Base-by-base conservation (phyloP, 35 echinoderm and acorn worm species). In the Ptychodera flava region DNA sequence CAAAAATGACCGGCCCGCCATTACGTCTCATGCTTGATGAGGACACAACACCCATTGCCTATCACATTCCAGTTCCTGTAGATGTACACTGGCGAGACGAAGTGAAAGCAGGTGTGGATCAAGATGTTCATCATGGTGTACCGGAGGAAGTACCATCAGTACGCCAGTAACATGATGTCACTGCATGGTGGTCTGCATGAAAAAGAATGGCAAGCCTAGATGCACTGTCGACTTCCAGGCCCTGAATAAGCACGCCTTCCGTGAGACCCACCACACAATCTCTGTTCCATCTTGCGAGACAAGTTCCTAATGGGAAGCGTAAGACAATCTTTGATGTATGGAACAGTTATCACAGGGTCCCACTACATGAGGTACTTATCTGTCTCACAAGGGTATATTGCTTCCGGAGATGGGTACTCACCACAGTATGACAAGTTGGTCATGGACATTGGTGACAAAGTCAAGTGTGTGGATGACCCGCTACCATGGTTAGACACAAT, bases 391-490 rank as follows among this genome's bases (percentile, higher is more conserved):
- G 84, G 84, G 16, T 85, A 76, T 15, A 85, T 85, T 85, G 36
- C 84, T 45, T 85, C 84, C 29, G 84, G 84, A 1, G 84, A 85
- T 29, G 84, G 84, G 2, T 85, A 85, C 36, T 38, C 84, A 1
- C 38, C 36, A 31, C 84, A 31, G 22, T 85, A 85, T 85, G 84
- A 85, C 29, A 32, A 38, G 14, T n/a, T 85, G 38, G 84, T 38
- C 12, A 53, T 45, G 0, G 27, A 1, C 34, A 1, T 31, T 31
- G 28, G 1, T 12, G n/a, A 30, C 12, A 91, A 91, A 32, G 88
- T 85, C 79, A 92, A 92, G 35, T 92, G 90, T 33, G 80, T 92
- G 33, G 86, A 92, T 53, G 76, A 92, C 32, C 84, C 91, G 6
- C 31, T n/a, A n/a, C n/a, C n/a, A n/a, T n/a, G n/a, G n/a, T n/a